Conservation (phyloP, 2,797 vertebrate species). For the Menidia menidia region DNA sequence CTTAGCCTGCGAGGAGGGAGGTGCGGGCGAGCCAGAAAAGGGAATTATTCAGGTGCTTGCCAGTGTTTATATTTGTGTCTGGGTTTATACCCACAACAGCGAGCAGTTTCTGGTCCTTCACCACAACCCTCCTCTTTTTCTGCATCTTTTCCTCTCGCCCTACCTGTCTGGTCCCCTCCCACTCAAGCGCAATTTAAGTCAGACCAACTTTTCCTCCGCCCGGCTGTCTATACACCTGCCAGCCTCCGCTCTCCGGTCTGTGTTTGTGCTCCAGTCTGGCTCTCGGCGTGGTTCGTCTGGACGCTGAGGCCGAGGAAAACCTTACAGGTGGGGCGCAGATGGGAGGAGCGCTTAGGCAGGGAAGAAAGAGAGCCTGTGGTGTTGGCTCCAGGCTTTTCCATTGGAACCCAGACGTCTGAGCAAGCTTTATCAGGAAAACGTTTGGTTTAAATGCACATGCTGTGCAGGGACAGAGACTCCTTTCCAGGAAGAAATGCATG, state of each 20-base stretch:
- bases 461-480: constrained; percentile 24
- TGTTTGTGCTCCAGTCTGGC: constrained; percentile 79
- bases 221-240: constrained; percentile 70
- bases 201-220: constrained; percentile 30
- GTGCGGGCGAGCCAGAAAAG: constrained; percentile 48
- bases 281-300: constrained; percentile 62
- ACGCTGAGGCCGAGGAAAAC: constrained; percentile 61
- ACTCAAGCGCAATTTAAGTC: constrained; percentile 45
- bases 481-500: constrained; percentile 14
- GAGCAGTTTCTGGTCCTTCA: constrained; percentile 46
- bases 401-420: constrained; percentile 72
- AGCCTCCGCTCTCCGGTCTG: constrained; percentile 43
- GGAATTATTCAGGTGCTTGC: constrained; percentile 73
- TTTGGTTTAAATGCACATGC: constrained; percentile 37
- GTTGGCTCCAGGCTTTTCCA: constrained; percentile 63
- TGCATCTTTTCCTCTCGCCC: constrained; percentile 20
- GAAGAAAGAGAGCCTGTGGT: constrained; percentile 70
- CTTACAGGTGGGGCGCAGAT: constrained; percentile 67
- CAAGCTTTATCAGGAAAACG: constrained; percentile 72
- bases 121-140: constrained; percentile 9
- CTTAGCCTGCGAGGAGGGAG: constrained; percentile 33
- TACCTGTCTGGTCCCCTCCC: constrained; percentile 30
- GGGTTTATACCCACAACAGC: constrained; percentile 72
- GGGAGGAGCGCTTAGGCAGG: constrained; percentile 50
- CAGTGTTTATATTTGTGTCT: constrained; percentile 84